phyloP scores from a whole-genome alignment of 1,140 invertebrate species.

The Brachionus rotundiformis region DNA sequence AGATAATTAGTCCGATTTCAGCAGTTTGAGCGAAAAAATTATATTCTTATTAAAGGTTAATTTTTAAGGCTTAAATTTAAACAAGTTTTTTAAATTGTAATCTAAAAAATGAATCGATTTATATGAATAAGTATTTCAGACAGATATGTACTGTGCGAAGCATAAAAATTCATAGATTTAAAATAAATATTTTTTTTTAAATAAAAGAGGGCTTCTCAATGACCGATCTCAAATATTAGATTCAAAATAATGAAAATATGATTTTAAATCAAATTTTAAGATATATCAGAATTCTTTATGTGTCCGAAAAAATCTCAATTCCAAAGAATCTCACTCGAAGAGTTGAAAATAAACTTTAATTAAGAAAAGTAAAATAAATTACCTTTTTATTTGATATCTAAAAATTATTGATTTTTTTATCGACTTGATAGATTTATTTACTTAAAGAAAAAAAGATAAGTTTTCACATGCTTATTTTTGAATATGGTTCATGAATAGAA shows the following conservation, averaged over 20 bases:
- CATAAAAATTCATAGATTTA: background rate
- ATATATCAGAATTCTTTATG: background rate
- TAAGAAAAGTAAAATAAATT: background rate
- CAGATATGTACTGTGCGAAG: background rate
- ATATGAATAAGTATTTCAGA: background rate
- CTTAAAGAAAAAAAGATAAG: background rate
- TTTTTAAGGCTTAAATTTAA: no score
- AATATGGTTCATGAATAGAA: background rate
- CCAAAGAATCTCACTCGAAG: no score
- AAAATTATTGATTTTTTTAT: slow-evolving; percentile 10
- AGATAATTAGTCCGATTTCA: background rate
- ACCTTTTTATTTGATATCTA: background rate
- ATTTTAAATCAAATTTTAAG: background rate
- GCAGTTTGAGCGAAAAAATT: no score
- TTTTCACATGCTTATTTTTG: background rate
- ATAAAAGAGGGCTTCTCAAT: background rate
- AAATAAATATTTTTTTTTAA: background rate
- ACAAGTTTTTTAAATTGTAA: no score
- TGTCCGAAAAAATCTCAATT: no score
- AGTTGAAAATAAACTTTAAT: no score
- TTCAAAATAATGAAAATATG: background rate
- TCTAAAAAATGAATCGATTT: no score
- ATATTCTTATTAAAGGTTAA: no score
- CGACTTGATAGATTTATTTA: background rate
- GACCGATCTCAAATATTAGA: no score